Percentiles rank a stretch among this genome's conserved stretches.
phyloP scores from a whole-genome alignment of 2,797 vertebrate genomes.

The Micropoecilia bifurca region DNA sequence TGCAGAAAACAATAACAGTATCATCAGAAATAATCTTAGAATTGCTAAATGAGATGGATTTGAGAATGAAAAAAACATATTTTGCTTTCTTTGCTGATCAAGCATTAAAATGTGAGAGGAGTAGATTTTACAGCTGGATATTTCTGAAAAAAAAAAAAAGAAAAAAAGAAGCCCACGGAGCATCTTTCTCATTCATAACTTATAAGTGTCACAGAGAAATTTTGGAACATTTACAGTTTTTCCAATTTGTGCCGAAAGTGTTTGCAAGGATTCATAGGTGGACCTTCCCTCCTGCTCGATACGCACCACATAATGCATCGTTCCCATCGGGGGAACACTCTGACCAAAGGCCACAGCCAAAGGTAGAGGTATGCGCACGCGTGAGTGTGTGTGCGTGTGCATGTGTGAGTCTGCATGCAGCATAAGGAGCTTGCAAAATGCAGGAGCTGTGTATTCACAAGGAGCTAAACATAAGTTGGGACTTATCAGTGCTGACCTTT shows the following conservation, averaged over 20 bases:
- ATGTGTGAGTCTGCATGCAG: neutral
- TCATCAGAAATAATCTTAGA: neutral
- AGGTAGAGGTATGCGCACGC: no score
- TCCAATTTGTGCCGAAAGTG: neutral
- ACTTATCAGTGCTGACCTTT: slow-evolving; percentile 20
- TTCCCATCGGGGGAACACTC: slow-evolving; percentile 5
- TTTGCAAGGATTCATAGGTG: neutral
- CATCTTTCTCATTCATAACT: neutral
- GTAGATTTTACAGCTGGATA: neutral
- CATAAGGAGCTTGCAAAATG: neutral
- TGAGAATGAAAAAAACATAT: neutral
- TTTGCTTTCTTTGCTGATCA: neutral
- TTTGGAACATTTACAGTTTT: neutral
- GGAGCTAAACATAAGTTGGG: slow-evolving; percentile 8
- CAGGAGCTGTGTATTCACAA: slow-evolving; percentile 7
- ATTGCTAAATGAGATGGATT: neutral
- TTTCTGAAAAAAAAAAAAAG: neutral
- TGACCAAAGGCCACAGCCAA: neutral
- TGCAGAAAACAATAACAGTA: neutral
- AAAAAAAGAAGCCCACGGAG: no score
- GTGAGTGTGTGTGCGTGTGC: neutral
- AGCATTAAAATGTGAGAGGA: neutral
- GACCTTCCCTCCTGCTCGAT: neutral
- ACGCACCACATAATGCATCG: neutral
- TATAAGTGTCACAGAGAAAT: neutral